Base-by-base conservation (phyloP, 2,797 vertebrate genomes). In the Chaenodraco wilsoni region DNA sequence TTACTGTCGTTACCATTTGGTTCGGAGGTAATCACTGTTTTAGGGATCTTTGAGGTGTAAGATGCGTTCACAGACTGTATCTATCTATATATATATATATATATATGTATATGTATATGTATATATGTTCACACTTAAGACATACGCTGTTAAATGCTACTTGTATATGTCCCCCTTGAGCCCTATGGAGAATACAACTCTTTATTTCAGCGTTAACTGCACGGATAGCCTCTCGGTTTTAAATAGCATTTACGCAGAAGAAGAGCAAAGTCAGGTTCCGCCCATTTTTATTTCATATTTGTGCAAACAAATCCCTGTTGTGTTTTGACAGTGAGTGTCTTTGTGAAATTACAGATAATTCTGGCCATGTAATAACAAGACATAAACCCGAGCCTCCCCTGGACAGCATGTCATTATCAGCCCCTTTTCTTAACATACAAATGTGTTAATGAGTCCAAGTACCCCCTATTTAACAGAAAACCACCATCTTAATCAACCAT, bases 1-100 rank as follows among this genome's bases (percentile, higher is more conserved):
- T 80, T 72, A 61, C 59, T 78, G 55, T 52, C 52, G 16, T 46
- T 40, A 12, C 64, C 72, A 40, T 84, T 89, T 88, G 84, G 74
- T 69, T 76, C 62, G 40, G 62, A 76, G 57, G 49, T 21, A 41
- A 52, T 62, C 63, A 31, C 15, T 56, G 27, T 58, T 40, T 55
- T 2, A 17, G 3, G 27, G 5, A 37, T 45, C 31, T 31, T 12
- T 23, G 40, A 31, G 41, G 23, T 31, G 63, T 69, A 44, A 16
- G n/a, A 23, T 48, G 23, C 4, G 3, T 33, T 21, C 49, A 27
- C 27, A 27, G 23, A 23, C 2, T 23, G 23, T 23, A 23, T 23
- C 3, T 23, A 23, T 23, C 3, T 23, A 23, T 21, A 23, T 23
- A 23, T 23, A 23, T 23, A 23, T 21, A 4, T 27, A 27, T 27